Base-by-base conservation (phyloP, 2,888 invertebrate genomes). In the Reticulitermes lucifugus region DNA sequence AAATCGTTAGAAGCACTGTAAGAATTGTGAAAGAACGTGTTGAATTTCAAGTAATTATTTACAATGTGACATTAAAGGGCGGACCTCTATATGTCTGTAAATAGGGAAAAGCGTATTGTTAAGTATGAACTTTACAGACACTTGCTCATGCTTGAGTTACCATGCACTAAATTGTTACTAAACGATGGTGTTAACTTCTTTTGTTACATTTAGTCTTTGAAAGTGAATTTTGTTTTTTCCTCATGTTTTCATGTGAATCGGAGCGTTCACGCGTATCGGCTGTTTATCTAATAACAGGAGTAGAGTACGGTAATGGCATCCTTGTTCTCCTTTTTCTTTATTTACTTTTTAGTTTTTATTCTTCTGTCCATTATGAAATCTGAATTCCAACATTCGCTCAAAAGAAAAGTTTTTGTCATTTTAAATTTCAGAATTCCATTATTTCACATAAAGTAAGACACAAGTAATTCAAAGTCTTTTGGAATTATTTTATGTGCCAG, bases 231-330 rank as follows among this genome's bases (percentile, higher is more conserved):
- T 41, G 14, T 73, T 73, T 73, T 73, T 35, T 21, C 25, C 6
- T 41, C 41, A 35, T 73, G 35, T 41, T 21, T 2, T 18, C 35
- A 73, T 73, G 73, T 73, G 29, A 21, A 73, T 73, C 41, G 41
- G 73, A 73, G 73, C 73, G 73, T 73, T 73, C 73, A 41, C 12
- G 73, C 21, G 73, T 41, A 71, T 71, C 71, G n/a, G 73, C 41
- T 21, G 41, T 21, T 73, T 73, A 41, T 41, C 41, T 73, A 73
- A 73, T 59, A 25, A 79, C n/a, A 51, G 4, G 25, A 3, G 25
- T n/a, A 51, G 79, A 25, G 25, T 79, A 51, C 25, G n/a, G 55
- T 79, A 79, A 79, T 29, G 79, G 18, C 25, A n/a, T 29, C n/a
- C 22, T 21, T 60, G n/a, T 21, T 7, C 6, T 60, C 21, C 18